phyloP scores from a whole-genome alignment of 2,113 vertebrate genomes.

The Cebidichthys violaceus region DNA sequence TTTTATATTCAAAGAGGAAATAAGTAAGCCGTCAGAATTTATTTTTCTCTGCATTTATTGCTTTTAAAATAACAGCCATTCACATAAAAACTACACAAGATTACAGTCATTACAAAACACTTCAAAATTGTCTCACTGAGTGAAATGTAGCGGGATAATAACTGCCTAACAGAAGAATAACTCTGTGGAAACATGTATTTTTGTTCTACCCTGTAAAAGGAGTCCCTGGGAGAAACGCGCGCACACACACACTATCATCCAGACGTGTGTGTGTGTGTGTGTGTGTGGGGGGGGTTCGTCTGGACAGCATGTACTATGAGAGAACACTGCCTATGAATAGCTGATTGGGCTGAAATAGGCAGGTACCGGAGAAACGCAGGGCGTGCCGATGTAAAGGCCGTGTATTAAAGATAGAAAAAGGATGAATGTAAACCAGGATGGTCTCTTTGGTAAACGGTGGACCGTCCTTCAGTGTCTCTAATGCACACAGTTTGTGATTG shows the following conservation, averaged over 20 bases:
- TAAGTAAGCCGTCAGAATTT: constrained; percentile 36
- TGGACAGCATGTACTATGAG: constrained; percentile 59
- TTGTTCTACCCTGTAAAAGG: constrained; percentile 72
- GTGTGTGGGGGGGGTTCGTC: constrained; percentile 41
- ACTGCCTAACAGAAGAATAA: constrained; percentile 52
- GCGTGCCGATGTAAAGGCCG: constrained; percentile 60
- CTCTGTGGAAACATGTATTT: constrained; percentile 45
- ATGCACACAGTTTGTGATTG: constrained; percentile 43
- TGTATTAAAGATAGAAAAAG: constrained; percentile 54
- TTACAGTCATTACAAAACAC: constrained; percentile 76
- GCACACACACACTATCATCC: constrained; percentile 42
- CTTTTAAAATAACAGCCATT: constrained; percentile 81
- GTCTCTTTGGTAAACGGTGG: constrained; percentile 76
- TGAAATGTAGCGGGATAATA: constrained; percentile 54
- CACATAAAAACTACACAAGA: constrained; percentile 78
- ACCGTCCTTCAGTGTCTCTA: constrained; percentile 60
- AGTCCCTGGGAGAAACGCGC: constrained; percentile 36
- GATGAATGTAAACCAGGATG: constrained; percentile 70
- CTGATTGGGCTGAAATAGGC: constrained; percentile 49
- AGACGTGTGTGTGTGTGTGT: constrained; percentile 45
- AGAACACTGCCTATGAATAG: constrained; percentile 60
- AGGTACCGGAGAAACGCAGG: constrained; percentile 54
- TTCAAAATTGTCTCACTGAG: constrained; percentile 60
- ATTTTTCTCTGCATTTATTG: constrained; percentile 76
- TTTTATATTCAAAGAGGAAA: not conserved